phyloP scores from a whole-genome alignment of 2,797 vertebrate genomes.

The Xenopus petersii region DNA sequence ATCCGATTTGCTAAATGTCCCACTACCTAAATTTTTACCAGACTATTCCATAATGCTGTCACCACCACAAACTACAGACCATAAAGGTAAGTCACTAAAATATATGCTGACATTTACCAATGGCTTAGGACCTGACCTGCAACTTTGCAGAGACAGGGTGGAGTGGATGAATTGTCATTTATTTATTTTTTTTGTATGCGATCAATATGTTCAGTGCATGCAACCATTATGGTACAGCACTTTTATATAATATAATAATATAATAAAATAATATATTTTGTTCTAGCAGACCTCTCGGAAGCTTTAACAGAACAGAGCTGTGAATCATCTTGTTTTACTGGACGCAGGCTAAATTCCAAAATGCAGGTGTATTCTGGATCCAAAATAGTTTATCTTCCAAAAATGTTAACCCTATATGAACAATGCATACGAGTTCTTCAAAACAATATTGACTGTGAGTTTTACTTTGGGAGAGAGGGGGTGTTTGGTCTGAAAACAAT shows the following conservation, averaged over 20 bases:
- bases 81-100: conserved; percentile 63
- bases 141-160: too few species aligned
- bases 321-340: conserved; percentile 70
- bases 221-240: too few species aligned
- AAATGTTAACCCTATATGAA: conserved; percentile 83
- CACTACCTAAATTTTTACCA: conserved; percentile 70
- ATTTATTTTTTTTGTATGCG: too few species aligned
- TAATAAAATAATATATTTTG: not conserved
- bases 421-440: conserved; percentile 85
- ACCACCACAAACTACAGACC: conserved; percentile 61
- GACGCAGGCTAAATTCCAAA: conserved; percentile 79
- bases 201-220: too few species aligned
- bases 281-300: conserved; percentile 50
- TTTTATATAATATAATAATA: too few species aligned
- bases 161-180: too few species aligned
- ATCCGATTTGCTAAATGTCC: conserved; percentile 73
- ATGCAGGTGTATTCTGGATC: conserved; percentile 88
- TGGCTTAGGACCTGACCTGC: too few species aligned
- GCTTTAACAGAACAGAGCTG: conserved; percentile 53
- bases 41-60: conserved; percentile 63
- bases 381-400: conserved; percentile 72
- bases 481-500: too few species aligned
- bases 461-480: not conserved
- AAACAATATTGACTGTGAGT: conserved; percentile 87
- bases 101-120: too few species aligned